Evolutionary conservation across 2,888 invertebrate species (phyloP).

Genomic region (Mythimna impura): DNA sequence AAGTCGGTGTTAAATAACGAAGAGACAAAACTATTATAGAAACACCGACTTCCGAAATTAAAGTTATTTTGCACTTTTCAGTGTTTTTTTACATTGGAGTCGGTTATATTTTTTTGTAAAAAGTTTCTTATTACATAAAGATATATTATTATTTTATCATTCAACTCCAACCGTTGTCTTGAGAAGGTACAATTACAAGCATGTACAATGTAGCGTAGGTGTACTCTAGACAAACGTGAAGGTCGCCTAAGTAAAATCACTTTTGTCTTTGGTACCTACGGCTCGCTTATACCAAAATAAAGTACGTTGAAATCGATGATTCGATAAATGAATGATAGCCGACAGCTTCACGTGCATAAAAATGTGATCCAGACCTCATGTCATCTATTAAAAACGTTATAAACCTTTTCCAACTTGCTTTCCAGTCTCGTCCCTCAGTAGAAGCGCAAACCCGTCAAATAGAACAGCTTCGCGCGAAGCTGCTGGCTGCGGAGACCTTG

Average conservation of each 20-base stretch:
- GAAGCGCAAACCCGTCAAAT: constrained; percentile 91
- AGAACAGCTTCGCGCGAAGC: constrained; percentile 95
- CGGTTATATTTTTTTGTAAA: too few species aligned
- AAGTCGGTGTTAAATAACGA: too few species aligned
- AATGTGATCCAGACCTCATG: background rate
- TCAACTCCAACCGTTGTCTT: too few species aligned
- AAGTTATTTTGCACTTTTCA: too few species aligned
- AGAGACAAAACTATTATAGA: too few species aligned
- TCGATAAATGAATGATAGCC: background rate
- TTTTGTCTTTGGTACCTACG: too few species aligned
- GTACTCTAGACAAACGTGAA: background rate
- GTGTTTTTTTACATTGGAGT: too few species aligned
- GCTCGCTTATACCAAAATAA: too few species aligned
- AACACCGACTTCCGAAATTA: too few species aligned
- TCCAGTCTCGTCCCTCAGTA: constrained; percentile 88
- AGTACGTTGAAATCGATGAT: background rate
- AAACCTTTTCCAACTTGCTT: constrained; percentile 13
- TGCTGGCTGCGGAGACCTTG: constrained; percentile 96
- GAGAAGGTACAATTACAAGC: background rate
- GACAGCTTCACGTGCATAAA: background rate
- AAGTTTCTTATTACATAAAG: too few species aligned
- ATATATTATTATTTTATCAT: too few species aligned
- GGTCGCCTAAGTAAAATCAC: background rate
- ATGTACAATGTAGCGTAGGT: background rate
- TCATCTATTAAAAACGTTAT: background rate